Percentiles rank a stretch among this genome's conserved stretches.
These are phyloP conservation scores for Porphyrio hochstetteri DNA, from an alignment of 2,113 vertebrate genomes.

Conservation along the genomic window DNA sequence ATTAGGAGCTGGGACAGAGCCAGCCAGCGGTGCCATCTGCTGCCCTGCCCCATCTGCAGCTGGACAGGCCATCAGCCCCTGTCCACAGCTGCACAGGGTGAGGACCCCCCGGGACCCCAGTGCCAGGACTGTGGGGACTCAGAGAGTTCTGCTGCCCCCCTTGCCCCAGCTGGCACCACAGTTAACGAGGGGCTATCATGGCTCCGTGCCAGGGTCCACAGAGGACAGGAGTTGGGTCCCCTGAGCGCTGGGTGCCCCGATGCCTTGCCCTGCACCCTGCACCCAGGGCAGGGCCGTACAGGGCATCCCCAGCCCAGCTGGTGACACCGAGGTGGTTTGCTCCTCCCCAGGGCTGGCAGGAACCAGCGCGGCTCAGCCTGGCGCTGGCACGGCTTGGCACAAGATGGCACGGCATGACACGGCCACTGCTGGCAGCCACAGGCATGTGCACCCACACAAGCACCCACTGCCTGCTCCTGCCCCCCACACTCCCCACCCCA, in stretches of 20 bases:
- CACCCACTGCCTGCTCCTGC: background rate
- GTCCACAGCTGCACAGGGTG: fast-evolving
- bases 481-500: fast-evolving
- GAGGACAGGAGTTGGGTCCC: fast-evolving
- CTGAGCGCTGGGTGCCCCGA: fast-evolving
- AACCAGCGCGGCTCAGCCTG: background rate
- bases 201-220: fast-evolving
- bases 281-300: fast-evolving
- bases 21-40: background rate
- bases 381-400: fast-evolving
- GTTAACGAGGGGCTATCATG: fast-evolving
- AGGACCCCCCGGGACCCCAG: fast-evolving
- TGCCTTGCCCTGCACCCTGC: background rate
- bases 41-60: background rate
- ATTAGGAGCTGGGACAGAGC: background rate
- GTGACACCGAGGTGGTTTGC: background rate
- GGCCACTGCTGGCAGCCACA: background rate
- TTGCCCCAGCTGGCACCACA: background rate
- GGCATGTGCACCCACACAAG: fast-evolving
- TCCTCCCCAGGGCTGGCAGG: background rate
- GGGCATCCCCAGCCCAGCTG: background rate
- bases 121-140: background rate
- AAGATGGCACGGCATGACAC: fast-evolving
- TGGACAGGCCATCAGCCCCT: fast-evolving
- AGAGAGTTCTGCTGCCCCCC: no score